Evolutionary conservation across 2,888 invertebrate genomes (phyloP), one percentile per base, ranked within the genome.

Genomic region (Rhopalosiphum nymphaeae): DNA sequence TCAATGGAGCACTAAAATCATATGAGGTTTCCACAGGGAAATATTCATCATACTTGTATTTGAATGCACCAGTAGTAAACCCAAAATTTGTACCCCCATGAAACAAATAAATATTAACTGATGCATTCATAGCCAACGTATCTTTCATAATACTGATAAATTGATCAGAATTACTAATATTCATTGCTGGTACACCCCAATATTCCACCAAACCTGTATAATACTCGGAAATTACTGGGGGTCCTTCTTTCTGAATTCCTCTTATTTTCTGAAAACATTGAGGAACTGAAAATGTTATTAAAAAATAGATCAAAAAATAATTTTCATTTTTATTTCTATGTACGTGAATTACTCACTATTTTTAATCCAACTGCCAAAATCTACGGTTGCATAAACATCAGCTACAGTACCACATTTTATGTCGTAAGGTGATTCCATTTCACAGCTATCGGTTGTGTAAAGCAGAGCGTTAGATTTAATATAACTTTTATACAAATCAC

Each of bases 131-230:
- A 0, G 96, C 96, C 2, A 98, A 95, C 96, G 97, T 97, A 3
- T 96, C 95, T 5, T 96, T 96, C 53, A 96, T 96, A 0, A 97
- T 96, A 5, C 95, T 95, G 0, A 97, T 96, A 29, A 98, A 96
- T 0, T 95, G 94, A 0, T 95, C 95, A 0, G 97, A 96, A 44
- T 95, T 95, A 0, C 97, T 97, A 56, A 96, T 96, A 90, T 97
- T 97, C 95, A 98, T 97, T 0, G 96, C 95, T 95, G 97, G 97
- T 49, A 13, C 49, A 87, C 97, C 97, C 99, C 99, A 99, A 95
- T 98, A 98, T 0, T 98, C 98, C 93, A 99, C 96, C 99, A 99
- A 99, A 5, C 99, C 99, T 0, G 98, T 97, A 96, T 99, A 99
- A 96, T 97, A 99, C 96, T 99, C 98, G 0, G 98, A 98, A 96